Evolutionary conservation across 2,113 vertebrate genomes (phyloP).

Genomic region (Lophura nycthemera): DNA sequence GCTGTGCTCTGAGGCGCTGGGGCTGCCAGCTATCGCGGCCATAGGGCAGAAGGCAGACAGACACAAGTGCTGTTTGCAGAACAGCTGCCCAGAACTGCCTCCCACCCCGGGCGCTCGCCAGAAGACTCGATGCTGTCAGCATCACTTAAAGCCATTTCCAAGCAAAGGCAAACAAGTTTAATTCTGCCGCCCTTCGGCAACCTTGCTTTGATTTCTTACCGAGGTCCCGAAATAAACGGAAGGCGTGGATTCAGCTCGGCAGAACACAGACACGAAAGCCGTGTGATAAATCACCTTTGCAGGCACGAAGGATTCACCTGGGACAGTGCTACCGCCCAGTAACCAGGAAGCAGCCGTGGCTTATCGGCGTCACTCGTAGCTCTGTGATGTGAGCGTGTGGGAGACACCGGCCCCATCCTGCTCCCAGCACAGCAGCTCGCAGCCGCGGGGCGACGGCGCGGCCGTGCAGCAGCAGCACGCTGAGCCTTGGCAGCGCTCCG

Average conservation of each 20-base stretch:
- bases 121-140: not conserved
- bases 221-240: not conserved
- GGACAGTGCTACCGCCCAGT: not conserved
- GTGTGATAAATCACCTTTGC: not conserved
- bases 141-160: not conserved
- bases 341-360: not conserved
- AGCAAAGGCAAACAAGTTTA: not conserved
- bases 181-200: not conserved
- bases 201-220: not conserved
- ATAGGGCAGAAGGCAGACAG: not conserved
- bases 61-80: not conserved
- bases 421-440: not conserved
- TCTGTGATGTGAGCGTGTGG: accelerated
- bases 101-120: not conserved
- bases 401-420: not conserved
- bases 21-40: accelerated
- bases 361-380: not conserved
- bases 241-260: not conserved
- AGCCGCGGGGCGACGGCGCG: not conserved
- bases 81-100: not conserved
- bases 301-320: not conserved
- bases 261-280: not conserved
- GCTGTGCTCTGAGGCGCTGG: not conserved
- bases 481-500: not conserved
- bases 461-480: not conserved